These are phyloP conservation scores for Siniperca scherzeri DNA, from an alignment of 2,797 vertebrate species.

Conservation along the genomic window DNA sequence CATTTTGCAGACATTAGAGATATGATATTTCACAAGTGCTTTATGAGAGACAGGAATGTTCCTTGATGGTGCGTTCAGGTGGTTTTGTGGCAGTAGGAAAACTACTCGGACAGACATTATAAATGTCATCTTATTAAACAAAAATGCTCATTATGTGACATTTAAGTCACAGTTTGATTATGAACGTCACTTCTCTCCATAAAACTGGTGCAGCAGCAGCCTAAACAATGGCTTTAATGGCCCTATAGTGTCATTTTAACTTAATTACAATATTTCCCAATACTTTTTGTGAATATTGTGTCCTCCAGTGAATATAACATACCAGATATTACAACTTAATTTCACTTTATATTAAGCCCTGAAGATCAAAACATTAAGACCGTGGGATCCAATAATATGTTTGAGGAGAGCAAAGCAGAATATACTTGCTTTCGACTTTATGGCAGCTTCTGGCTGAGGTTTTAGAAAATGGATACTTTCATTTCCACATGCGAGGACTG, in stretches of 20 bases:
- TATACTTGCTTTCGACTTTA: not conserved
- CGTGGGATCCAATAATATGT: not conserved
- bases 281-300: not conserved
- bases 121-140: not conserved
- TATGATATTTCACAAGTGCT: not conserved
- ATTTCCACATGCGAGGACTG: not conserved
- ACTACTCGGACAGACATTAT: not conserved
- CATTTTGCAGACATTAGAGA: not conserved
- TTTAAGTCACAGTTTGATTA: not conserved
- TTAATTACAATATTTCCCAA: too few species aligned
- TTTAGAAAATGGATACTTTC: not conserved
- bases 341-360: not conserved
- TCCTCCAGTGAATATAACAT: not conserved
- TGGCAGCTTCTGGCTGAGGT: not conserved
- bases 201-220: not conserved
- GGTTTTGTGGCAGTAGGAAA: not conserved
- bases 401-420: not conserved
- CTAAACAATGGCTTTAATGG: not conserved
- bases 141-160: not conserved
- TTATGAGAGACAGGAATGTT: not conserved
- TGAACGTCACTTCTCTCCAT: not conserved
- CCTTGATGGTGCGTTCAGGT: not conserved
- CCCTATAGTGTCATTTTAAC: not conserved
- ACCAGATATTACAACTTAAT: not conserved
- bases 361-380: slow-evolving; percentile 7